Evolutionary conservation across 23 tunicate species (phyloP), one percentile per base, ranked within the genome.

Genomic region (Styela clava): DNA sequence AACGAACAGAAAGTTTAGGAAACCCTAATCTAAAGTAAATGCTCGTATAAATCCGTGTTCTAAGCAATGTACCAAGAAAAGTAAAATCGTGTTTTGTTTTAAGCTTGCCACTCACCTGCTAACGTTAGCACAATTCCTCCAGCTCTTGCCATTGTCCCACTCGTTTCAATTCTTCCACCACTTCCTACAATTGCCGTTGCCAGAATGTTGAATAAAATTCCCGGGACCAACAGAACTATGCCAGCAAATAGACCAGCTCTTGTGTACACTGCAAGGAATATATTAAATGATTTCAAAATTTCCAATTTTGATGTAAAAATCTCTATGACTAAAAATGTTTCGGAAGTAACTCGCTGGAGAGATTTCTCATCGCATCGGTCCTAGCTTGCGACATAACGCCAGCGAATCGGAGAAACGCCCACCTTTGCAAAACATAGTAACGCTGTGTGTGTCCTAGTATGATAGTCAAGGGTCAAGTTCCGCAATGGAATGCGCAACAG

Each of bases 141-240:
- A 33, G 78, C 78, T 73, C 78, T 73, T 34, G 78, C 78, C 2
- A 73, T 23, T n/a, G 78, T 73, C 16, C 78, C 78, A 35, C 78
- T 73, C 0, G 78, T 73, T 12, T 73, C 51, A 16, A 73, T 35
- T 56, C 36, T 73, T 73, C 78, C 78, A 23, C 78, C 78, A 24
- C 52, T 33, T 33, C 51, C 52, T 23, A 73, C 56, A 16, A 34
- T 33, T 73, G 56, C 78, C 18, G 78, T 35, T 34, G 78, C 24
- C 16, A 73, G 1, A 24, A 73, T 73, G 78, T 73, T 73, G 56
- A 73, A 35, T 18, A 73, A 19, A 35, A 73, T 33, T 16, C 51
- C 62, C 16, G 56, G 56, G 1, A 73, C n/a, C 19, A 56, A 16
- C 20, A 73, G 56, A 73, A 73, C 78, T 24, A 73, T 73, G 0